Conservation (phyloP, 2,888 invertebrate species). For the Chydorus sphaericus region DNA sequence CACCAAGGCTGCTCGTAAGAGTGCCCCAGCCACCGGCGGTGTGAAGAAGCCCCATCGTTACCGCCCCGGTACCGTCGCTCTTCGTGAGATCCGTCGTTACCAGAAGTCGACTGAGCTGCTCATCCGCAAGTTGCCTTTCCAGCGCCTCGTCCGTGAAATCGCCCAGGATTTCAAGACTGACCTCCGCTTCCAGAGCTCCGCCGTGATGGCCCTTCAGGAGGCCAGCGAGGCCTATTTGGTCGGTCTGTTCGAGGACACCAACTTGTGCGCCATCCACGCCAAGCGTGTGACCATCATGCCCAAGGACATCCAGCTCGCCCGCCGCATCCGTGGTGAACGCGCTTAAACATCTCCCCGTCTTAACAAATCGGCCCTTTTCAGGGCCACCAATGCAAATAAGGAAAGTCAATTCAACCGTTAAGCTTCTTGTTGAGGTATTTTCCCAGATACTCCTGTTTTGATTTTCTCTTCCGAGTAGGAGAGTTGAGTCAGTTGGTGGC, state of each 20-base stretch:
- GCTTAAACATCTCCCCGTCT: too few species aligned
- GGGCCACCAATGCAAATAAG: too few species aligned
- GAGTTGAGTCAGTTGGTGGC: too few species aligned
- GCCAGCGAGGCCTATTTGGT: constrained; percentile 82
- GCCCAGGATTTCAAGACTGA: constrained; percentile 29
- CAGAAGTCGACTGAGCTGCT: constrained; percentile 36
- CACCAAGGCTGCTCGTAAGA: constrained; percentile 83
- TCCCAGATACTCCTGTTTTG: too few species aligned
- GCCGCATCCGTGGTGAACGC: constrained; percentile 91
- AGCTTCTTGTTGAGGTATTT: too few species aligned
- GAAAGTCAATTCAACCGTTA: too few species aligned
- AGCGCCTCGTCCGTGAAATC: constrained; percentile 30
- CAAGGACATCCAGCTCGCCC: constrained; percentile 89
- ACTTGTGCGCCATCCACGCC: constrained; percentile 93
- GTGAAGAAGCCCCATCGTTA: constrained; percentile 38
- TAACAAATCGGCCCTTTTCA: too few species aligned
- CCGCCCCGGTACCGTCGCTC: constrained; percentile 36
- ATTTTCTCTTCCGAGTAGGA: too few species aligned
- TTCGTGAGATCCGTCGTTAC: constrained; percentile 37
- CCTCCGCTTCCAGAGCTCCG: constrained; percentile 16
- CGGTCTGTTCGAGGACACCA: constrained; percentile 93
- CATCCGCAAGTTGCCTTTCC: constrained; percentile 36
- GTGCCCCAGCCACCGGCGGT: constrained; percentile 35
- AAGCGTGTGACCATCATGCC: constrained; percentile 97
- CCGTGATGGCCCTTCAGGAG: constrained; percentile 41